phyloP scores from a whole-genome alignment of 2,113 vertebrate genomes.

The Heloderma charlesbogerti region DNA sequence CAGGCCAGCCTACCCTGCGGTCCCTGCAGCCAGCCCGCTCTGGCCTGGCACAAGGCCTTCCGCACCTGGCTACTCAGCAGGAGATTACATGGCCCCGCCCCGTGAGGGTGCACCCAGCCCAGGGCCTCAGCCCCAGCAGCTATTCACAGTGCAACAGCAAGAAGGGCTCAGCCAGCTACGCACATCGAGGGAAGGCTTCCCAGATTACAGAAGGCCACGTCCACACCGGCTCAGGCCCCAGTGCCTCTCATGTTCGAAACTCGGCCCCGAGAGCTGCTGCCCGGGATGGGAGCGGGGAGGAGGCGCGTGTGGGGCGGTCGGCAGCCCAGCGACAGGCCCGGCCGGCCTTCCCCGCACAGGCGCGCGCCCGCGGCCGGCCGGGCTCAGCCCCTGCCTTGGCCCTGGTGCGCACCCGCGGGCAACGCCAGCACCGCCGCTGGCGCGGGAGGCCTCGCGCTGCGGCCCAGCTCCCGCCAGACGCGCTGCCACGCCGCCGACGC shows the following conservation, averaged over 20 bases:
- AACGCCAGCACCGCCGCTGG: too few species aligned
- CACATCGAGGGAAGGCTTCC: not conserved
- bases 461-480: too few species aligned
- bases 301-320: not conserved
- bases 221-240: not conserved
- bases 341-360: not conserved
- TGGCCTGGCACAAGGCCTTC: not conserved
- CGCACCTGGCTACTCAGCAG: too few species aligned
- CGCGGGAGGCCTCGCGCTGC: too few species aligned
- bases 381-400: not conserved
- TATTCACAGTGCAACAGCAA: not conserved
- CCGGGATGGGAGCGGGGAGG: not conserved
- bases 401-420: too few species aligned
- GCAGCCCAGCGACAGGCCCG: not conserved
- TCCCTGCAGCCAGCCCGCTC: not conserved
- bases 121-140: not conserved
- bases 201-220: not conserved
- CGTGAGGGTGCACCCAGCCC: too few species aligned
- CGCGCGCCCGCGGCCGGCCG: not conserved
- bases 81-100: not conserved
- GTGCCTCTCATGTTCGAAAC: not conserved
- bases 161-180: not conserved
- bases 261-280: not conserved
- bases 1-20: not conserved
- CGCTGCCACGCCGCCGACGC: too few species aligned